Evolutionary conservation across 2,888 invertebrate species (phyloP).

Genomic region (Amiota mariae): DNA sequence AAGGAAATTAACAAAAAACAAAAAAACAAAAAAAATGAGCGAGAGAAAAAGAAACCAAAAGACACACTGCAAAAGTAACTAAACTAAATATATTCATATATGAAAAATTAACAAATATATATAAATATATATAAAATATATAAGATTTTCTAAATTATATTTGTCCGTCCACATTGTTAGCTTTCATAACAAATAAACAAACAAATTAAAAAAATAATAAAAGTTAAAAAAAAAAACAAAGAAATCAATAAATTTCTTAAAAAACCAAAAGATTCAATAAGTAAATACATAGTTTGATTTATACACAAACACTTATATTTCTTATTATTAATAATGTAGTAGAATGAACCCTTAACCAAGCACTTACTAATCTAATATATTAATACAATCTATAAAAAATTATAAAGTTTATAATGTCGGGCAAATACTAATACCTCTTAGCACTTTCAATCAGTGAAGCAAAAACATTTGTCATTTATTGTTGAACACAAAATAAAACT

Average conservation of each 20-base stretch:
- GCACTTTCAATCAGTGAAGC: slow-evolving; percentile 48
- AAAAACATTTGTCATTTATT: slow-evolving; percentile 41
- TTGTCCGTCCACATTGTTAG: slow-evolving; percentile 74
- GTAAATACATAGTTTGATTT: no score
- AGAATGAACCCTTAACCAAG: no score
- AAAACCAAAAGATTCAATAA: slow-evolving; percentile 3
- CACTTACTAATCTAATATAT: no score
- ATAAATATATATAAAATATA: slow-evolving; percentile 4
- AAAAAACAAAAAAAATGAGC: slow-evolving; percentile 17
- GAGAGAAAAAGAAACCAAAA: slow-evolving; percentile 33
- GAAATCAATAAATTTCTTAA: slow-evolving; percentile 45
- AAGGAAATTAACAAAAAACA: background rate
- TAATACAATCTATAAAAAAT: background rate
- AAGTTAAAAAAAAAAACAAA: slow-evolving; percentile 42
- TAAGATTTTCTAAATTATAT: slow-evolving; percentile 69
- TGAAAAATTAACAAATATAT: slow-evolving; percentile 35
- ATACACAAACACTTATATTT: no score
- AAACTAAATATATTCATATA: slow-evolving; percentile 31
- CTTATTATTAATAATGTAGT: no score
- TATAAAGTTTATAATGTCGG: slow-evolving; percentile 24
- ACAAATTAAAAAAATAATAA: slow-evolving; percentile 45
- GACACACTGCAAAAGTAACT: slow-evolving; percentile 12
- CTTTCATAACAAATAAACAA: slow-evolving; percentile 62
- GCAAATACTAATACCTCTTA: slow-evolving; percentile 48
- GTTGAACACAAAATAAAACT: no score